Evolutionary conservation across 2,797 vertebrate species (phyloP), one percentile per base, ranked within the genome.

Genomic region (Apogon talboti): DNA sequence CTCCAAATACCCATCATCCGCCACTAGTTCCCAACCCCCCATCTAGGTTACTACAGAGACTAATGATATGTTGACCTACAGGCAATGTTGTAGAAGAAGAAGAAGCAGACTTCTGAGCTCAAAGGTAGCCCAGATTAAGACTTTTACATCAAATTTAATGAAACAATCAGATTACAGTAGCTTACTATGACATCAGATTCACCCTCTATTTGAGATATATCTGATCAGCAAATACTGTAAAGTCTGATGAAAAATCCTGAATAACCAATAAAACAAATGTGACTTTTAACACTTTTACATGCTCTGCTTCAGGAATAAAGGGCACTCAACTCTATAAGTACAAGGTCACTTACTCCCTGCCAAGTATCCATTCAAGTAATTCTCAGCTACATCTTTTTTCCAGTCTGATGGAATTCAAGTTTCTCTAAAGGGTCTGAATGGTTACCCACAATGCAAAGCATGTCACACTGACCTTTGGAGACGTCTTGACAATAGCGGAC

Each of bases 401-500:
- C 30, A 9, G 30, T 18, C 24, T n/a, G 41, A 47, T 12, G 21
- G 21, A n/a, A 11, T 38, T 14, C 19, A 28, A 45, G 33, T 37
- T 11, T 19, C 15, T 3, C 11, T 10, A 19, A 35, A 8, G 10
- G 15, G 4, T 49, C 11, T 37, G 8, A 43, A 14, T 24, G 37
- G 5, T 21, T 48, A 14, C 10, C 11, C 13, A 37, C 62, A 42
- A 48, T 49, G 43, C 9, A 3, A 54, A 45, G 9, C 33, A 15
- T 41, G 14, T 38, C 30, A 33, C 10, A 14, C 14, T 71, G 51
- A 41, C 37, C 19, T 70, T 44, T 11, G 11, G 13, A 62, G 51
- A 51, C 35, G 14, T 44, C 4, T 13, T 9, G 6, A 14, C 7
- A 38, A 7, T 37, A 21, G 43, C 35, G 16, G 6, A 57, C 19